Base-by-base conservation (phyloP, 2,113 vertebrate genomes). In the Tetraodon nigroviridis region DNA sequence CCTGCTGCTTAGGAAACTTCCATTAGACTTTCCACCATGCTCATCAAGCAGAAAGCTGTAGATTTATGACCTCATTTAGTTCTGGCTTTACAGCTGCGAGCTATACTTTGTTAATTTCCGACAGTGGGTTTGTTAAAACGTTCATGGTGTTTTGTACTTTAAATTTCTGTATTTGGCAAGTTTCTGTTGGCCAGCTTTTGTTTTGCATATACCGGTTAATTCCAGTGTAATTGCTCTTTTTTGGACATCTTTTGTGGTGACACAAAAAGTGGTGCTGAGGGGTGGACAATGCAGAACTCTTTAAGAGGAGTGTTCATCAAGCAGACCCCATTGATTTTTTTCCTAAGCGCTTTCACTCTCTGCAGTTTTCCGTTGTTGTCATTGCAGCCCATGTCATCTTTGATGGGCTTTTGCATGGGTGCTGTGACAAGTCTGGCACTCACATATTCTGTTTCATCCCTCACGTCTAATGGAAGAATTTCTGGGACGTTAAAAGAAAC, bases 31-130 rank as follows among this genome's bases (percentile, higher is more conserved):
- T 78, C 82, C 59, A 82, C 85, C 88, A 83, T 71, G 78, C 82
- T 81, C 84, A 60, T 88, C 83, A 87, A 89, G 78, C 78, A 75
- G 63, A 51, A 72, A 84, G 68, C 77, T 53, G 58, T 57, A 78
- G 87, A 90, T 91, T 90, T 90, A 91, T 79, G 83, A 88, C 79
- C 82, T 87, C 77, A 86, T 90, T 89, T 88, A 88, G 79, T 69
- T 61, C 48, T 7, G 69, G 75, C 81, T 83, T 80, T 78, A 79
- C 63, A 74, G 84, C 71, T 67, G 63, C 62, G 41, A 29, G 73
- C 80, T 52, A 47, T 80, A 75, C 61, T 79, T 67, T 76, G 56
- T 67, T 76, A 76, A 76, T 58, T 16, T 58, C 61, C 52, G 41
- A 69, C 54, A 57, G 53, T 37, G 45, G 29, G 51, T 6, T 46